Base-by-base conservation (phyloP, 2,888 invertebrate genomes). In the Polymixis lichenea region DNA sequence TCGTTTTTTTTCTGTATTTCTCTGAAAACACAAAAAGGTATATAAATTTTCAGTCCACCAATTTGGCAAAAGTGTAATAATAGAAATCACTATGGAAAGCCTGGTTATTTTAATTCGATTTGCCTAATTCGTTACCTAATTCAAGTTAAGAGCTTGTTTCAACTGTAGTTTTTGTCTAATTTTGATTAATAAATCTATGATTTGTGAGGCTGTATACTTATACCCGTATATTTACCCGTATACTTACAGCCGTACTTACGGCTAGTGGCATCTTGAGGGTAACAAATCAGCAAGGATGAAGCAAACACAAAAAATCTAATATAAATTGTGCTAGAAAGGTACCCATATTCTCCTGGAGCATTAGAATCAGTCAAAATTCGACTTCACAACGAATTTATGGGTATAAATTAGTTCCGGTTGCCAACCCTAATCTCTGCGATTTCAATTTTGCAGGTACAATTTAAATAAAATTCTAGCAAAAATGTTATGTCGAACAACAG, bases 381-480 rank as follows among this genome's bases (percentile, higher is more conserved):
- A 46, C 51, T 49, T 46, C 1, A 46, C 38, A 38, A 38, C 38
- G 38, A 38, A 38, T 38, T 38, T 38, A 38, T 38, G 6, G 38
- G 38, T 38, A 70, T 76, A 79, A 66, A 79, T 75, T 71, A 3
- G 22, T 55, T 60, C 6, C 51, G 72, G 46, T 46, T 72, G 68
- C 19, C 76, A 82, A 72, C 84, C 86, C 80, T 80, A 66, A 77
- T 69, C 51, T 67, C 15, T 51, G 25, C 58, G 77, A 74, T 77
- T 84, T 77, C 70, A 72, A 77, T 77, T 81, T 65, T 60, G 66
- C 46, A 61, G 61, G 55, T 65, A 78, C 61, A 72, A 73, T 83
- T 78, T 75, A 64, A 77, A 78, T 74, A 61, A 64, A 83, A 78
- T 78, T 76, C 74, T 78, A 78, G 56, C 69, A 78, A 83, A 83